Evolutionary conservation across 2,113 vertebrate genomes (phyloP).

Genomic region (Tylochromis polylepis): DNA sequence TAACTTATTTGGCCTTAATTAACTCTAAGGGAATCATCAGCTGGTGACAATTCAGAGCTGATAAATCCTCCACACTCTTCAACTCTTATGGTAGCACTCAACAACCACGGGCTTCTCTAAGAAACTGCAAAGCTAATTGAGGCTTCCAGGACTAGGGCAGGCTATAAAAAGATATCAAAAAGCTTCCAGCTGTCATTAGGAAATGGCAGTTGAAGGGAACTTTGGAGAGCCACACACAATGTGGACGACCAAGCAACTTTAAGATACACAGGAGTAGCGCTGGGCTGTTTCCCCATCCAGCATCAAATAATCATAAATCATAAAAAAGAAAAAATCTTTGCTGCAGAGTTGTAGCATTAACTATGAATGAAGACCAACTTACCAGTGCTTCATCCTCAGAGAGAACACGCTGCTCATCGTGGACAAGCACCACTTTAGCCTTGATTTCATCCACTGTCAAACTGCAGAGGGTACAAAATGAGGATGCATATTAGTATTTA

Average conservation of each 20-base stretch:
- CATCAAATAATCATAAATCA: background rate
- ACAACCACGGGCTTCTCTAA: background rate
- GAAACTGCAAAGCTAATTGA: background rate
- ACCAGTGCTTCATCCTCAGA: constrained; percentile 61
- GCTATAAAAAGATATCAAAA: background rate
- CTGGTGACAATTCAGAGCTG: background rate
- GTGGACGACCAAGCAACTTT: background rate
- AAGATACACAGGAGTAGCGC: background rate
- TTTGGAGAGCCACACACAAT: background rate
- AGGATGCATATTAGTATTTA: background rate
- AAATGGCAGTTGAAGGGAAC: background rate
- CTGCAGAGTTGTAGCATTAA: background rate
- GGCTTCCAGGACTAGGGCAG: background rate
- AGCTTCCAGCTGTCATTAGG: background rate
- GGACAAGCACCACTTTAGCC: constrained; percentile 41
- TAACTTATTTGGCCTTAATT: background rate
- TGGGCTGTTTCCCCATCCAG: background rate
- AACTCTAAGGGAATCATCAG: background rate
- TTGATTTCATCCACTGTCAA: constrained; percentile 63
- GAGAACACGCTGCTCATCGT: constrained; percentile 33
- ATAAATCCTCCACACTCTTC: background rate
- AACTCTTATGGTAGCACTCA: background rate
- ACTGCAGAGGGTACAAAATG: background rate
- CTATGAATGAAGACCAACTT: constrained; percentile 20
- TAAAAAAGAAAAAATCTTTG: background rate